phyloP scores from a whole-genome alignment of 2,888 invertebrate species.

The Tachina fera region DNA sequence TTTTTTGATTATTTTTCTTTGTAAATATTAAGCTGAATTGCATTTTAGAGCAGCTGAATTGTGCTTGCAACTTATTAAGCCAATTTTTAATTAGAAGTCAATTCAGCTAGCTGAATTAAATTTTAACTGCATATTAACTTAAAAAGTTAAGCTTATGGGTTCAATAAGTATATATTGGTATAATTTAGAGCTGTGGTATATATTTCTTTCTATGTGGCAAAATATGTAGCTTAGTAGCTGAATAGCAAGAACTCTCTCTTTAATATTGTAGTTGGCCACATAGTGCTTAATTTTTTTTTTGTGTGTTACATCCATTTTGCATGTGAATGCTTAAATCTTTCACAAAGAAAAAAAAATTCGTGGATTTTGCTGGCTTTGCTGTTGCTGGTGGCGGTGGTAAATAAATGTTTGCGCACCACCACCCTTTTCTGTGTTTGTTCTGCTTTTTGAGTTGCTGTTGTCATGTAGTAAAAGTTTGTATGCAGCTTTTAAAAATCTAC shows the following conservation, averaged over 20 bases:
- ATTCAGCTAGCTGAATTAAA: conserved; percentile 19
- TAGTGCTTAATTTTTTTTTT: background rate
- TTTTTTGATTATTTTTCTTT: too few species aligned
- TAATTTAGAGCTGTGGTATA: too few species aligned
- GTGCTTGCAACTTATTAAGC: too few species aligned
- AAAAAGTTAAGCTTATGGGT: background rate
- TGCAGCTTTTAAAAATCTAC: conserved; percentile 55
- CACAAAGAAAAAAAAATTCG: background rate
- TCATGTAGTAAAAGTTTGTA: conserved; percentile 28
- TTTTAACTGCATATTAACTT: background rate
- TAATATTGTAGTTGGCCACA: conserved; percentile 5
- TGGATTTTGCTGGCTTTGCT: conserved; percentile 8
- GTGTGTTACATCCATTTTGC: conserved; percentile 8
- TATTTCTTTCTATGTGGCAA: too few species aligned
- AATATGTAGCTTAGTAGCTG: background rate
- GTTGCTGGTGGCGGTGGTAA: conserved; percentile 35
- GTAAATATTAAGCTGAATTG: too few species aligned
- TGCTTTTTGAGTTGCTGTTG: conserved; percentile 51
- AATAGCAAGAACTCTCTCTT: background rate
- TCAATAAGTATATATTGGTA: background rate
- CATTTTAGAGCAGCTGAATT: too few species aligned
- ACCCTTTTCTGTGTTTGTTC: conserved; percentile 56
- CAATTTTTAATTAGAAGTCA: background rate
- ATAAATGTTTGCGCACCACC: conserved; percentile 69
- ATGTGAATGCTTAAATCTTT: conserved; percentile 48